A percentile compares a stretch with the other conserved stretches of the same genome.
Conservation (phyloP, 2,113 vertebrate genomes). For the Cyanoramphus novaezelandiae region DNA sequence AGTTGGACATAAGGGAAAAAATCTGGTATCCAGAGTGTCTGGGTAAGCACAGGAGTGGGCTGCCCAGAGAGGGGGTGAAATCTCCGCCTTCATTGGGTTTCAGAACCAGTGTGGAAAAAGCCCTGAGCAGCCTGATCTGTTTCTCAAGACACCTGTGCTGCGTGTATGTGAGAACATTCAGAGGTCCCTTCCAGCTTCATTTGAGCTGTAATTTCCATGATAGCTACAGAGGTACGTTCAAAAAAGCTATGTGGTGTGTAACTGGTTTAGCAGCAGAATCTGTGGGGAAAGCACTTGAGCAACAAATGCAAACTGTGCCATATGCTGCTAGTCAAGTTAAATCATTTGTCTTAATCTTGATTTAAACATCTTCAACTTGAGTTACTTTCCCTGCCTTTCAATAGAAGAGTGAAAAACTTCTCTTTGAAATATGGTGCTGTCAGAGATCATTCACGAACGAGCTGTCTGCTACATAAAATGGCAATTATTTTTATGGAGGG, state of each 20-base stretch:
- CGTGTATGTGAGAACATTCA: neutral
- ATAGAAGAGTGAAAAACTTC: neutral
- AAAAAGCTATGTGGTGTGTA: neutral
- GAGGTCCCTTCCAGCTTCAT: neutral
- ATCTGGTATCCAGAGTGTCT: neutral
- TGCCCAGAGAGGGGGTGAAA: neutral
- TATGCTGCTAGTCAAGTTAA: neutral
- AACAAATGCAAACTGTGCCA: neutral
- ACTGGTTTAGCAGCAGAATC: neutral
- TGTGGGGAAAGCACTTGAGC: neutral
- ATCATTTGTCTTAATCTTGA: neutral
- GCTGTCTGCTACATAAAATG: neutral
- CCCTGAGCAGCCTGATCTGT: neutral
- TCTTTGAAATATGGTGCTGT: neutral
- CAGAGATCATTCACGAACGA: fast-evolving
- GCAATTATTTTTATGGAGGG: neutral
- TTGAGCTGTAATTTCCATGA: neutral
- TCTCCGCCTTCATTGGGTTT: neutral
- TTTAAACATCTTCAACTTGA: neutral
- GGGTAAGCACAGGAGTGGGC: neutral
- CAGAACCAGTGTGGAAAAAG: neutral
- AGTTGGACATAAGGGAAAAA: neutral
- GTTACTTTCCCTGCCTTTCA: neutral
- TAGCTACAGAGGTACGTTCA: too few relatives aligned
- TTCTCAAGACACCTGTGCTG: neutral